Evolutionary conservation across 2,888 invertebrate genomes (phyloP).

Genomic region (Euspilapteryx auroguttella): DNA sequence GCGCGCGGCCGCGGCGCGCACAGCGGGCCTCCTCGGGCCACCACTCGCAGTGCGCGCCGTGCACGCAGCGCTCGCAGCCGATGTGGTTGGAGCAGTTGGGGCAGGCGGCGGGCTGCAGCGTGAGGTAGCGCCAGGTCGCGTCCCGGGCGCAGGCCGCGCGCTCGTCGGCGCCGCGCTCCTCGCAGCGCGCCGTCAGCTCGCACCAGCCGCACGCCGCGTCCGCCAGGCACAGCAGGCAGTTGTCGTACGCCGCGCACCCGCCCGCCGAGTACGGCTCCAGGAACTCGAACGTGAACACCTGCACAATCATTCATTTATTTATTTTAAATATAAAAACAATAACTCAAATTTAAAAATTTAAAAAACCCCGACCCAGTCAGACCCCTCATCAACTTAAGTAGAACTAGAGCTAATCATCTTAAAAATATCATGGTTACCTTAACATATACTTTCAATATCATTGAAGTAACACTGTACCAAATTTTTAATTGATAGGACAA

Average conservation of each 20-base stretch:
- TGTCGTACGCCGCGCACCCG: constrained; percentile 74
- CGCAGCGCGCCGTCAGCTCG: constrained; percentile 71
- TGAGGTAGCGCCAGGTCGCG: constrained; percentile 77
- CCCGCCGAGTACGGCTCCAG: constrained; percentile 86
- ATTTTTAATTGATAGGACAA: too few species aligned
- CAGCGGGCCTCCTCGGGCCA: constrained; percentile 88
- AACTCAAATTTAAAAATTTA: too few species aligned
- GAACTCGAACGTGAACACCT: constrained; percentile 84
- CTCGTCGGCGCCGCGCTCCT: constrained; percentile 70
- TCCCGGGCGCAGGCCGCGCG: constrained; percentile 57
- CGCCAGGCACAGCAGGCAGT: constrained; percentile 84
- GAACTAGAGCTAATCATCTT: too few species aligned
- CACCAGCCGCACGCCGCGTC: constrained; percentile 95
- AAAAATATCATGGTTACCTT: too few species aligned
- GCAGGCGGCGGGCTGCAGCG: constrained; percentile 80
- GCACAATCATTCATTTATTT: too few species aligned
- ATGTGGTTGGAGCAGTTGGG: constrained; percentile 89
- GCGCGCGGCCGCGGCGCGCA: constrained; percentile 73
- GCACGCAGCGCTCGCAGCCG: constrained; percentile 82
- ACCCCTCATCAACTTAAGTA: too few species aligned
- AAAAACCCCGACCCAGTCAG: too few species aligned
- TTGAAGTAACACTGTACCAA: too few species aligned
- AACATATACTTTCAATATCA: too few species aligned
- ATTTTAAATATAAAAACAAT: too few species aligned
- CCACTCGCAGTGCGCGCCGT: constrained; percentile 86